Percentiles rank a stretch among this genome's conserved stretches.
Conservation (phyloP, 1,140 invertebrate genomes). For the Calephelis nemesis region DNA sequence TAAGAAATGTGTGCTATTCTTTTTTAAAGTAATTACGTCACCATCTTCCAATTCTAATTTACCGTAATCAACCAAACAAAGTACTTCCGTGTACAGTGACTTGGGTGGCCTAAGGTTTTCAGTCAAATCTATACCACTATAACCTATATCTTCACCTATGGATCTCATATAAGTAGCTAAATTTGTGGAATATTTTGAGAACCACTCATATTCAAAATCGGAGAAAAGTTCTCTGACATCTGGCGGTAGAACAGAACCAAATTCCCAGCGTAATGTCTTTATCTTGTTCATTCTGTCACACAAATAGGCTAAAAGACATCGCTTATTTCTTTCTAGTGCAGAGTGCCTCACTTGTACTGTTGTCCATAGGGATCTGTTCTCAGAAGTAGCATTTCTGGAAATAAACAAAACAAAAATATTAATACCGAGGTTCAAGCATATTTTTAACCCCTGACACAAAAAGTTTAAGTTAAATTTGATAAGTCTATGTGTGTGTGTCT, state of each 20-base stretch:
- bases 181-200: slow-evolving; percentile 91
- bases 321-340: slow-evolving; percentile 92
- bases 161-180: slow-evolving; percentile 94
- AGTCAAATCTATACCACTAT: slow-evolving; percentile 90
- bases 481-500: no score
- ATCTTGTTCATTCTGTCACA: slow-evolving; percentile 91
- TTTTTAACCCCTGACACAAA: no score
- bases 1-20: slow-evolving; percentile 95
- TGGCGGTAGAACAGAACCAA: slow-evolving; percentile 92
- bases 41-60: slow-evolving; percentile 97
- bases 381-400: slow-evolving; percentile 65
- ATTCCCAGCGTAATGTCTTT: slow-evolving; percentile 93
- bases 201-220: slow-evolving; percentile 91
- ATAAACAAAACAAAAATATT: neutral
- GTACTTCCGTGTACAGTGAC: slow-evolving; percentile 93
- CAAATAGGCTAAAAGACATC: slow-evolving; percentile 93
- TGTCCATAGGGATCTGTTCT: slow-evolving; percentile 79
- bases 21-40: slow-evolving; percentile 91
- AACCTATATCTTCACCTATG: slow-evolving; percentile 86
- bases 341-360: slow-evolving; percentile 90
- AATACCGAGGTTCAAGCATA: no score
- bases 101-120: slow-evolving; percentile 95
- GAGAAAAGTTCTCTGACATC: slow-evolving; percentile 91
- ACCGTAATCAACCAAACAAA: slow-evolving; percentile 94
- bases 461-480: no score